phyloP scores from a whole-genome alignment of 2,113 vertebrate genomes.

The Machaerirhynchus nigripectus region DNA sequence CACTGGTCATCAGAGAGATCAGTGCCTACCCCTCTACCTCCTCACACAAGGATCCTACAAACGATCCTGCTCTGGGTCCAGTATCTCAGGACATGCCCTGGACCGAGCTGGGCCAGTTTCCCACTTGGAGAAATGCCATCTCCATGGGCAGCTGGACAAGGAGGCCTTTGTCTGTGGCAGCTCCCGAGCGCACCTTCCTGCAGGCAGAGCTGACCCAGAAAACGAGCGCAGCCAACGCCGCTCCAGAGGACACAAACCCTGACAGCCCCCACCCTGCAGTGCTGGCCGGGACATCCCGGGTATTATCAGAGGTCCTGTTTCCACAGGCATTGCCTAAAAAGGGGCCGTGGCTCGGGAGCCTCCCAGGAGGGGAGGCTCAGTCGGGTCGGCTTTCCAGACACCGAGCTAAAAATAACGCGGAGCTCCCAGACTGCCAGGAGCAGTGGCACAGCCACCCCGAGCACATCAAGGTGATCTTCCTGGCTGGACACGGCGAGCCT shows the following conservation, averaged over 20 bases:
- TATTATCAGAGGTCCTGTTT: not conserved
- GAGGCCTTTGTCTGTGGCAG: not conserved
- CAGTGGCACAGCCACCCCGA: accelerated
- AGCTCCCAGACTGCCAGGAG: not conserved
- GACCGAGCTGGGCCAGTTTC: not conserved
- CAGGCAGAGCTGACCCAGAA: slow-evolving; percentile 16
- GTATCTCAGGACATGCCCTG: not conserved
- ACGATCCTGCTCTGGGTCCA: accelerated
- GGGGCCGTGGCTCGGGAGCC: not conserved
- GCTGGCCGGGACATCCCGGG: accelerated
- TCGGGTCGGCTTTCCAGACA: not conserved
- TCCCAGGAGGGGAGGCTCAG: not conserved
- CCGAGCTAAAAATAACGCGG: not conserved
- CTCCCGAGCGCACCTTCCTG: not conserved
- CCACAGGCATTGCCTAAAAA: slow-evolving; percentile 40
- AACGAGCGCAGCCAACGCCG: accelerated
- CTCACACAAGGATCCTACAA: not conserved
- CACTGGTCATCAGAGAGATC: not conserved
- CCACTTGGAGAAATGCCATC: not conserved
- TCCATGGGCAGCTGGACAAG: not conserved
- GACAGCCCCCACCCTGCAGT: accelerated
- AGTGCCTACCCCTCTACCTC: not conserved
- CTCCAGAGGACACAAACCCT: not conserved
- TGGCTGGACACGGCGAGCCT: accelerated
- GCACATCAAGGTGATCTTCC: not conserved